A percentile compares a stretch with the other conserved stretches of the same genome.
These are phyloP conservation scores for Coracopsis vasa DNA, from an alignment of 2,113 vertebrate species.

Conservation along the genomic window DNA sequence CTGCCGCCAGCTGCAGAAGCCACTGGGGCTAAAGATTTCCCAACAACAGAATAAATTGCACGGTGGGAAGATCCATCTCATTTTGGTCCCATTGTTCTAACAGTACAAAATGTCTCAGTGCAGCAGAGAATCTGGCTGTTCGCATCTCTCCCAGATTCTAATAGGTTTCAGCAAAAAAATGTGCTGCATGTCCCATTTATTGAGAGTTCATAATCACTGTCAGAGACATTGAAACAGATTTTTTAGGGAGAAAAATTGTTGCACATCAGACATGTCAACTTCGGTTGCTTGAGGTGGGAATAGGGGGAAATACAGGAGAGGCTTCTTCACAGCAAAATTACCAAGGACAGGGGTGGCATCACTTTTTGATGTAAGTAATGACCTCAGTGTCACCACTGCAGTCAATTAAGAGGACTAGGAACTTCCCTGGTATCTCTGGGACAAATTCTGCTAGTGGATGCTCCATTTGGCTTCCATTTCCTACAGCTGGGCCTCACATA, in stretches of 20 bases:
- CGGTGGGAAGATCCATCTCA: constrained; percentile 1
- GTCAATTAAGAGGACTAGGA: background rate
- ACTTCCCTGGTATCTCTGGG: background rate
- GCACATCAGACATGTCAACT: rapidly evolving
- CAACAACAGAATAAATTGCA: background rate
- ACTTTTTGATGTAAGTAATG: background rate
- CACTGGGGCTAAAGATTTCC: constrained; percentile 23
- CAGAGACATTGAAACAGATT: background rate
- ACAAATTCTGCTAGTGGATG: background rate
- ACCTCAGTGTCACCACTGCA: background rate
- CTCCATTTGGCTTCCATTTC: background rate
- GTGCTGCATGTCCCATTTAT: background rate
- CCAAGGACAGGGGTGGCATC: background rate
- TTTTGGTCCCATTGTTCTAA: constrained; percentile 46
- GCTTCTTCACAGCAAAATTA: background rate
- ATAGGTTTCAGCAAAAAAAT: constrained; percentile 13
- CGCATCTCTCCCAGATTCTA: background rate
- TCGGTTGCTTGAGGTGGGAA: background rate
- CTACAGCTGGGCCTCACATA: background rate
- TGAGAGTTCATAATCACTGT: background rate
- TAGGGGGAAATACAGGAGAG: background rate
- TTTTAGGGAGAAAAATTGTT: background rate
- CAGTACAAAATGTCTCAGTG: constrained; percentile 14
- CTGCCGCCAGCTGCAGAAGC: constrained; percentile 45
- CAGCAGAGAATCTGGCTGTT: constrained; percentile 34